Percentiles rank a stretch among this genome's conserved stretches.
These are phyloP conservation scores for Sarcophaga carnaria DNA, from an alignment of 2,888 invertebrate species.

Conservation along the genomic window DNA sequence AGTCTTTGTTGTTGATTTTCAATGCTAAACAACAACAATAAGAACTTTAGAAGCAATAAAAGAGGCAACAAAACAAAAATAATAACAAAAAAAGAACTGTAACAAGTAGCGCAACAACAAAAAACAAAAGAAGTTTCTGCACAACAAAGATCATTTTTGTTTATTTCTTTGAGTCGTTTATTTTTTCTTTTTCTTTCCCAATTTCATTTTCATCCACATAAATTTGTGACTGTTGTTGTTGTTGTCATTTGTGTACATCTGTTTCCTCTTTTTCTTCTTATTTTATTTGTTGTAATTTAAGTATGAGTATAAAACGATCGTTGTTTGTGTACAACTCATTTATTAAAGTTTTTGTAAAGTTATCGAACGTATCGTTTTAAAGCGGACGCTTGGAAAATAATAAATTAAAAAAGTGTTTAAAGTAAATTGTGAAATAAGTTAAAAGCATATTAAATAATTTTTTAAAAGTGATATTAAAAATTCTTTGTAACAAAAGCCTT, in stretches of 20 bases:
- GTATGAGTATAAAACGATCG: slow-evolving; percentile 60
- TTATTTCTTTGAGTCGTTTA: background rate
- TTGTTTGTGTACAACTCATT: slow-evolving; percentile 53
- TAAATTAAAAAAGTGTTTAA: slow-evolving; percentile 16
- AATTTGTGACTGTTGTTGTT: slow-evolving; percentile 17
- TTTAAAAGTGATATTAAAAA: too few species aligned
- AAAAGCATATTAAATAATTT: too few species aligned
- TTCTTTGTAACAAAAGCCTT: too few species aligned
- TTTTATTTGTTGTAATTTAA: slow-evolving; percentile 43
- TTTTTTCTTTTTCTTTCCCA: slow-evolving; percentile 9
- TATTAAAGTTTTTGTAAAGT: slow-evolving; percentile 60
- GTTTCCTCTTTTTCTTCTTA: slow-evolving; percentile 14
- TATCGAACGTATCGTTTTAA: slow-evolving; percentile 11
- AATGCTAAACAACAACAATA: slow-evolving; percentile 57
- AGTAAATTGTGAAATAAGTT: too few species aligned
- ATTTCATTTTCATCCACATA: slow-evolving; percentile 45
- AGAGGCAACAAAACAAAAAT: background rate
- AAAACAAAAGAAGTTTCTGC: slow-evolving; percentile 61
- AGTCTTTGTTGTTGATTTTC: slow-evolving; percentile 50
- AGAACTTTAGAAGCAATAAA: background rate
- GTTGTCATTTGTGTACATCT: slow-evolving; percentile 27
- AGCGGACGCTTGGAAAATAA: slow-evolving; percentile 44
- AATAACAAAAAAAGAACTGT: background rate
- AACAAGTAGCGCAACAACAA: slow-evolving; percentile 34
- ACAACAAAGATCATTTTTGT: slow-evolving; percentile 29